A percentile compares a stretch with the other conserved stretches of the same genome.
Conservation (phyloP, 2,888 invertebrate species). For the Heliconius sara region DNA sequence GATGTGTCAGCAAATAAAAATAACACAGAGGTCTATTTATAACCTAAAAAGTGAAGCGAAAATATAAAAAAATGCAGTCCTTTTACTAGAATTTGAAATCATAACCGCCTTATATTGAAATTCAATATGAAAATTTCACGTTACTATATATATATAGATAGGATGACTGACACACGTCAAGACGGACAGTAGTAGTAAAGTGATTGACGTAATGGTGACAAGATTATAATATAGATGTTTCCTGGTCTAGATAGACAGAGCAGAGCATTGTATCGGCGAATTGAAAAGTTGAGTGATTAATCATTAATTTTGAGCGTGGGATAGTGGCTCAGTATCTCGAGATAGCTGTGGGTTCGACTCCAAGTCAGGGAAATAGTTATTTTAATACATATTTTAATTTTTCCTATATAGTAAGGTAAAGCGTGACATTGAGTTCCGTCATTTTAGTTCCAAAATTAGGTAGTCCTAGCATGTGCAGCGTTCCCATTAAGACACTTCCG, state of each 20-base stretch:
- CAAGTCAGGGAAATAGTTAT: neutral
- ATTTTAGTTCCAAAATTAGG: too few species aligned
- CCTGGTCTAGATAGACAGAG: neutral
- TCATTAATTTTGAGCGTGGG: neutral
- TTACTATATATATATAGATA: neutral
- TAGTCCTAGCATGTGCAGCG: too few species aligned
- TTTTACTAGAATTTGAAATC: neutral
- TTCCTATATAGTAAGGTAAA: too few species aligned
- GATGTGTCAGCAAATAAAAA: too few species aligned
- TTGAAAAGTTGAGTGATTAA: neutral
- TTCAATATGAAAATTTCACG: neutral
- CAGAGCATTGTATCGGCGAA: neutral
- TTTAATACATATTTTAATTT: neutral
- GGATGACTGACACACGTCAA: neutral
- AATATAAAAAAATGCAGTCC: neutral
- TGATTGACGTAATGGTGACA: constrained; percentile 9
- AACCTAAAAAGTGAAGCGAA: neutral
- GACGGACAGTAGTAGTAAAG: neutral
- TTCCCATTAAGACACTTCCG: too few species aligned
- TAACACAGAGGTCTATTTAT: too few species aligned
- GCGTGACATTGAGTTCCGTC: too few species aligned
- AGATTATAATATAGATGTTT: constrained; percentile 6
- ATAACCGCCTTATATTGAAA: neutral
- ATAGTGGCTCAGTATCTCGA: neutral
- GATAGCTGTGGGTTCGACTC: neutral